Conservation (phyloP, 2,888 invertebrate genomes). For the Adelphocoris suturalis region DNA sequence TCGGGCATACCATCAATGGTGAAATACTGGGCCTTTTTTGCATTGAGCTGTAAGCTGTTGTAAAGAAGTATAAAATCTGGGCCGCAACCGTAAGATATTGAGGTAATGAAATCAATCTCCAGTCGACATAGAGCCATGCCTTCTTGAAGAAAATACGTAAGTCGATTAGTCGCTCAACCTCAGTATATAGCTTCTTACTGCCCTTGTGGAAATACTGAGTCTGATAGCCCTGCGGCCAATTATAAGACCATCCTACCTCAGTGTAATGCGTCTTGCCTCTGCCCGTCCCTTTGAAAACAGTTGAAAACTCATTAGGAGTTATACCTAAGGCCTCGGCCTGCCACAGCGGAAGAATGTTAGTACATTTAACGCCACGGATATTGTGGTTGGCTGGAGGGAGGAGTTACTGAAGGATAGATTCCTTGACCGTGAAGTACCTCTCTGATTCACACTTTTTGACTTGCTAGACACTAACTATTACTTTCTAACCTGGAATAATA, state of each 20-base stretch:
- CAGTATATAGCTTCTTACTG: neutral
- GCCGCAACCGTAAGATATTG: too few relatives aligned
- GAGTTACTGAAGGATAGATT: neutral
- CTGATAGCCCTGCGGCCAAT: slow-evolving; percentile 36
- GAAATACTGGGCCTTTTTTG: too few relatives aligned
- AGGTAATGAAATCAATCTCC: too few relatives aligned
- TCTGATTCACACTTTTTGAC: neutral
- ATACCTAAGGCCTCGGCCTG: neutral
- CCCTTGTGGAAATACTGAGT: neutral
- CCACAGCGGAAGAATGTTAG: neutral
- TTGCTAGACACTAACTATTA: neutral
- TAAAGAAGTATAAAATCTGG: too few relatives aligned
- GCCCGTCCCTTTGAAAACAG: slow-evolving; percentile 13
- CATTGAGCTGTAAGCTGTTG: too few relatives aligned
- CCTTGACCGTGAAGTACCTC: neutral
- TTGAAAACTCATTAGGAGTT: slow-evolving; percentile 27
- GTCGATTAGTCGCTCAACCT: neutral
- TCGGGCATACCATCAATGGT: too few relatives aligned
- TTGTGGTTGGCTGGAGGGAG: neutral
- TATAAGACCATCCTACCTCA: slow-evolving; percentile 33
- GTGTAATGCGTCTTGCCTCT: neutral
- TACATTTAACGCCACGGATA: neutral
- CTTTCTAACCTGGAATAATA: neutral
- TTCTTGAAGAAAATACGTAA: neutral
- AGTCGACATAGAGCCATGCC: neutral